A percentile compares a stretch with the other conserved stretches of the same genome.
phyloP scores from a whole-genome alignment of 2,113 vertebrate genomes.

The Clupea harengus region DNA sequence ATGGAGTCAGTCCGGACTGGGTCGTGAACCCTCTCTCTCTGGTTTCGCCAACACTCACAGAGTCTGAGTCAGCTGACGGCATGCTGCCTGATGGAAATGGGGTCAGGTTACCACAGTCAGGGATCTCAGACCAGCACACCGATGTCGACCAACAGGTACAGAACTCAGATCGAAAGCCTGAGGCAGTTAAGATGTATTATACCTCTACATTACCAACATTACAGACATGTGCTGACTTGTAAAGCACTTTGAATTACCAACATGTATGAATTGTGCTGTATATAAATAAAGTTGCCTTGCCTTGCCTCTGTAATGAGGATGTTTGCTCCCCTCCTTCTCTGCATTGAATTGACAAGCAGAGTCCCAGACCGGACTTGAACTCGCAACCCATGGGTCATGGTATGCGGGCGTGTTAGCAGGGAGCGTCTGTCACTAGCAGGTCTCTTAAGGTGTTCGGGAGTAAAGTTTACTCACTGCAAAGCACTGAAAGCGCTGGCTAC shows the following conservation, averaged over 20 bases:
- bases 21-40: constrained; percentile 26
- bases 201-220: background rate
- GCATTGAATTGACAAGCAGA: no score
- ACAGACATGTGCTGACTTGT: background rate
- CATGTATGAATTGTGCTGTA: background rate
- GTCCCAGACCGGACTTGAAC: no score
- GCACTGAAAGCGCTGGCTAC: no score
- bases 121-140: background rate
- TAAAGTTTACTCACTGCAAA: no score
- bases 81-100: background rate
- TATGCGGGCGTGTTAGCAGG: no score
- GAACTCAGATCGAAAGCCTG: background rate
- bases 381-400: no score
- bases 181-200: background rate
- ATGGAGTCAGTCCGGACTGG: constrained; percentile 28
- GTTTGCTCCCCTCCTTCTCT: no score
- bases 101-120: background rate
- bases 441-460: no score
- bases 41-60: background rate
- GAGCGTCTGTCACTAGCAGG: no score
- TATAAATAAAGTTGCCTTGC: background rate
- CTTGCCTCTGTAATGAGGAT: background rate
- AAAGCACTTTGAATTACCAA: background rate
- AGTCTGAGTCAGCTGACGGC: background rate
- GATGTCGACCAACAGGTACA: background rate